Evolutionary conservation across 2,888 invertebrate species (phyloP).

Genomic region (Drosophila fungiperda): DNA sequence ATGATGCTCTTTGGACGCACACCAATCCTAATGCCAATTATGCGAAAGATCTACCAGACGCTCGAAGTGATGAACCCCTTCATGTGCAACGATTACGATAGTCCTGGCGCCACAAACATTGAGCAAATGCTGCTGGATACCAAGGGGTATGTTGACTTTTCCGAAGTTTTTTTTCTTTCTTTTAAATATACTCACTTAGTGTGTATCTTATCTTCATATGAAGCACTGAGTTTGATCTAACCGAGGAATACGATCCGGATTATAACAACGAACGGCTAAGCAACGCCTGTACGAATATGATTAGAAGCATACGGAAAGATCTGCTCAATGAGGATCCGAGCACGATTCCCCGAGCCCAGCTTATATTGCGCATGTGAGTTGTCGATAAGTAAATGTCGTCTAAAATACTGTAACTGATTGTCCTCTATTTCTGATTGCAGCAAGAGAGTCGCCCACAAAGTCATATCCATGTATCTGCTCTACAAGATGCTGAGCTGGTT

Average conservation of each 20-base stretch:
- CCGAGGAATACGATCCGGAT: slow-evolving; percentile 2
- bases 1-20: slow-evolving; percentile 58
- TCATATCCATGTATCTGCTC: slow-evolving; percentile 47
- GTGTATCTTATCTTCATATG: background rate
- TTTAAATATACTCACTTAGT: background rate
- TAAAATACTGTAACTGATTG: no score
- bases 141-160: slow-evolving; percentile 50
- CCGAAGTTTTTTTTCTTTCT: no score
- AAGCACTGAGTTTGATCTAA: slow-evolving; percentile 72
- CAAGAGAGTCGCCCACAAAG: slow-evolving; percentile 46
- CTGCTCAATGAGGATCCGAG: slow-evolving; percentile 66
- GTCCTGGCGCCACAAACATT: slow-evolving; percentile 61
- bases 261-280: slow-evolving; percentile 7
- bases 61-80: slow-evolving; percentile 76
- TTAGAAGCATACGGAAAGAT: slow-evolving; percentile 61
- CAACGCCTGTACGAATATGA: slow-evolving; percentile 44
- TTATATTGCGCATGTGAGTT: slow-evolving; percentile 63
- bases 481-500: slow-evolving; percentile 67
- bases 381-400: background rate
- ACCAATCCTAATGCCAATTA: slow-evolving; percentile 66
- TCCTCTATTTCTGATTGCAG: slow-evolving; percentile 30
- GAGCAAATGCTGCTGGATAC: slow-evolving; percentile 27
- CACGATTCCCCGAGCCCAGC: slow-evolving; percentile 49
- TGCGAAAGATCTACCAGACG: slow-evolving; percentile 59
- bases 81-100: slow-evolving; percentile 66